Evolutionary conservation across 1,140 invertebrate genomes (phyloP).

Genomic region (Platyura marginata): DNA sequence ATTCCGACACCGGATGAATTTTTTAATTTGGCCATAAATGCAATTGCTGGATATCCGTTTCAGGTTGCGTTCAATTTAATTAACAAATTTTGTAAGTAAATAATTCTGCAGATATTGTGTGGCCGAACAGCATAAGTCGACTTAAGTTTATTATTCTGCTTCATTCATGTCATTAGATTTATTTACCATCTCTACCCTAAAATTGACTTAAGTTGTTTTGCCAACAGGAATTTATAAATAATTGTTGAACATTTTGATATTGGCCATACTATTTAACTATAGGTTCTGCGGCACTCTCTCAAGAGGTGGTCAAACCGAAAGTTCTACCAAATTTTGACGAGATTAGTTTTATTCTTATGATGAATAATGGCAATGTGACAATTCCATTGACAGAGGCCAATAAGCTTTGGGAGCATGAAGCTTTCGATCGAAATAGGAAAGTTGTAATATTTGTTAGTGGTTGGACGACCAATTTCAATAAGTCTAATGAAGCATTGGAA

Average conservation of each 20-base stretch:
- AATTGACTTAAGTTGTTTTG: too few relatives aligned
- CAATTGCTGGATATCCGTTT: neutral
- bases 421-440: neutral
- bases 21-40: neutral
- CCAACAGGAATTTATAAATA: too few relatives aligned
- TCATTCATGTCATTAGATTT: too few relatives aligned
- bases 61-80: neutral
- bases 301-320: too few relatives aligned
- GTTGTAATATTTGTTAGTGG: neutral
- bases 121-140: too few relatives aligned
- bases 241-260: too few relatives aligned
- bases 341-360: neutral
- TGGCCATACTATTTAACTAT: too few relatives aligned
- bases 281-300: too few relatives aligned
- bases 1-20: slow-evolving; percentile 1
- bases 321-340: neutral
- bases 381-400: neutral
- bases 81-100: neutral
- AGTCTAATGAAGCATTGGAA: neutral
- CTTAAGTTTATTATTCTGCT: too few relatives aligned
- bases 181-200: too few relatives aligned
- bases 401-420: neutral
- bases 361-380: neutral
- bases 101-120: too few relatives aligned
- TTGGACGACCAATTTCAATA: neutral